These are phyloP conservation scores for Peromyscus nudipes DNA, from an alignment of 2,797 vertebrate genomes.

Conservation along the genomic window DNA sequence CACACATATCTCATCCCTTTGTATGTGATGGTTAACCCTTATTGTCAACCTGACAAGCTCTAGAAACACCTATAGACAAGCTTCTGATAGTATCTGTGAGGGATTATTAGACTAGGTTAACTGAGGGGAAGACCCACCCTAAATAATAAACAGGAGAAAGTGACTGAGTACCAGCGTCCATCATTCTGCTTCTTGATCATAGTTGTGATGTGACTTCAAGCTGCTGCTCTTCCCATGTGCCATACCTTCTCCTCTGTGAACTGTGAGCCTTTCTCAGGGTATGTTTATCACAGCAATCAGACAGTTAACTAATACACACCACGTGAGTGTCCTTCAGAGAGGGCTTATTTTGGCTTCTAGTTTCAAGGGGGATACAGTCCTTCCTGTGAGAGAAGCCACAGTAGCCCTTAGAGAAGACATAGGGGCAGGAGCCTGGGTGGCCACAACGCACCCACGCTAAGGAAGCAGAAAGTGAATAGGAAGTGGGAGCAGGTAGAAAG, in stretches of 20 bases:
- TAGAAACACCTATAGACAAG: not conserved
- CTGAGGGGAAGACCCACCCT: not conserved
- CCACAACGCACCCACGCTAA: not conserved
- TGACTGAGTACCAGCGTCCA: not conserved
- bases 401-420: not conserved
- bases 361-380: not conserved
- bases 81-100: not conserved
- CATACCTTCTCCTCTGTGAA: not conserved
- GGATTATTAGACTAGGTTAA: not conserved
- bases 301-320: not conserved
- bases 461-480: not conserved
- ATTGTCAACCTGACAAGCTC: not conserved
- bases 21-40: not conserved
- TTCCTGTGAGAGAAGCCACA: not conserved
- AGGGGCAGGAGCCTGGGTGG: not conserved
- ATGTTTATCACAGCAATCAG: not conserved
- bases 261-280: not conserved
- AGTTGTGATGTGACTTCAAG: no score
- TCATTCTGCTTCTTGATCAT: not conserved
- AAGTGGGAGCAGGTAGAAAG: not conserved
- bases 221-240: no score
- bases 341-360: not conserved
- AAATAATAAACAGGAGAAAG: not conserved
- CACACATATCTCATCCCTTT: not conserved
- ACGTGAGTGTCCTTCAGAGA: not conserved